These are phyloP conservation scores for Strigamia transsilvanica DNA, from an alignment of 2,888 invertebrate genomes.

Conservation along the genomic window DNA sequence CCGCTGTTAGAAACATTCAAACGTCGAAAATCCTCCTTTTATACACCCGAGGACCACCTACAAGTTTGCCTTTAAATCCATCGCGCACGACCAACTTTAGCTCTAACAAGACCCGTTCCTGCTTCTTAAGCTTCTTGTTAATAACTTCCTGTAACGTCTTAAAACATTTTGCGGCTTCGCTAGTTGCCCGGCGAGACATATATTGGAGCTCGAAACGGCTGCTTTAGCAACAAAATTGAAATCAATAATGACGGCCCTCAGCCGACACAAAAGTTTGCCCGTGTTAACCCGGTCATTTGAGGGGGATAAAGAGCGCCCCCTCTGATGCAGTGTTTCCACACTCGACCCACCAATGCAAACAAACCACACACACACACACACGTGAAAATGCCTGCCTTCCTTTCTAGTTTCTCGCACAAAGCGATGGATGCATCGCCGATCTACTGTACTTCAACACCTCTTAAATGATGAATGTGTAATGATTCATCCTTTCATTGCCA, in stretches of 20 bases:
- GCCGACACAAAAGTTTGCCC: conserved; percentile 32
- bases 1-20: background rate
- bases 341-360: background rate
- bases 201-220: background rate
- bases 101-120: background rate
- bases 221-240: conserved; percentile 35
- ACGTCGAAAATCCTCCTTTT: background rate
- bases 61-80: conserved; percentile 31
- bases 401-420: no score
- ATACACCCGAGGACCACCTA: background rate
- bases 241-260: conserved; percentile 27
- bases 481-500: conserved; percentile 22
- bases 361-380: background rate
- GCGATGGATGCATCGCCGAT: background rate
- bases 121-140: conserved; percentile 13
- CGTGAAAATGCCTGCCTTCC: no score
- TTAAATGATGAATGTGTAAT: conserved; percentile 4
- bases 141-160: conserved; percentile 38
- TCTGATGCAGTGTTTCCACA: background rate
- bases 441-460: background rate
- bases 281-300: conserved; percentile 29
- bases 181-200: conserved; percentile 35
- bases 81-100: conserved; percentile 1
- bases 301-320: conserved; percentile 21
- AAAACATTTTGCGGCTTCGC: conserved; percentile 35